Percentiles rank a stretch among this genome's conserved stretches.
Evolutionary conservation across 2,113 vertebrate species (phyloP).

Genomic region (Ceratotherium simum): DNA sequence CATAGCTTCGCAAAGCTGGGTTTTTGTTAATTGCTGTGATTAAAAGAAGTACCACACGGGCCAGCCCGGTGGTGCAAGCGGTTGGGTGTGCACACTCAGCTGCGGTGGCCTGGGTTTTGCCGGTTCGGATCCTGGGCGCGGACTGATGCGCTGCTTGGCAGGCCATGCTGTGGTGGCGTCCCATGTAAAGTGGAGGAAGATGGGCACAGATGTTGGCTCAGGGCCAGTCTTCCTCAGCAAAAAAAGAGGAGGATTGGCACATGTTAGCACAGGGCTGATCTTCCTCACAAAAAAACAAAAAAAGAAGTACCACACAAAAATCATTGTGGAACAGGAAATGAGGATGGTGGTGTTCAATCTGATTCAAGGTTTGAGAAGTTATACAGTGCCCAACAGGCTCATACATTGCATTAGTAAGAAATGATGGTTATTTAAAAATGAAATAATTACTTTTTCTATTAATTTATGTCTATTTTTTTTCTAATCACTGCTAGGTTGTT

Average conservation of each 20-base stretch:
- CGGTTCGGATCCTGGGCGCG: no score
- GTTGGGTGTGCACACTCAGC: no score
- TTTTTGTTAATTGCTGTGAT: constrained; percentile 34
- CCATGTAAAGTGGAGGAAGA: no score
- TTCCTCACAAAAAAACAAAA: no score
- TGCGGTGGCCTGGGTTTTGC: no score
- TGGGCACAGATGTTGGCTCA: no score
- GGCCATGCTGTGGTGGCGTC: no score
- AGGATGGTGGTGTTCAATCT: neutral
- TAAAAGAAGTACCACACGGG: neutral
- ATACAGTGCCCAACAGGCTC: neutral
- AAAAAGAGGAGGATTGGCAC: no score
- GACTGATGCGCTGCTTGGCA: no score
- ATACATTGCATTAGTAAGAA: neutral
- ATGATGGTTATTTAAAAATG: constrained; percentile 33
- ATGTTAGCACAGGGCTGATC: no score
- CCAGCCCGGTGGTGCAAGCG: no score
- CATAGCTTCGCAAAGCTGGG: neutral
- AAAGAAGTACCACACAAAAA: neutral
- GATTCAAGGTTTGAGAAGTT: neutral
- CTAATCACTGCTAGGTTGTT: neutral
- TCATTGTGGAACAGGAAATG: neutral
- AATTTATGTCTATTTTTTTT: neutral
- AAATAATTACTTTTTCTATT: constrained; percentile 32
- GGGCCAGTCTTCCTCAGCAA: no score